Evolutionary conservation across 2,797 vertebrate species (phyloP).

Genomic region (Graptemys geographica): DNA sequence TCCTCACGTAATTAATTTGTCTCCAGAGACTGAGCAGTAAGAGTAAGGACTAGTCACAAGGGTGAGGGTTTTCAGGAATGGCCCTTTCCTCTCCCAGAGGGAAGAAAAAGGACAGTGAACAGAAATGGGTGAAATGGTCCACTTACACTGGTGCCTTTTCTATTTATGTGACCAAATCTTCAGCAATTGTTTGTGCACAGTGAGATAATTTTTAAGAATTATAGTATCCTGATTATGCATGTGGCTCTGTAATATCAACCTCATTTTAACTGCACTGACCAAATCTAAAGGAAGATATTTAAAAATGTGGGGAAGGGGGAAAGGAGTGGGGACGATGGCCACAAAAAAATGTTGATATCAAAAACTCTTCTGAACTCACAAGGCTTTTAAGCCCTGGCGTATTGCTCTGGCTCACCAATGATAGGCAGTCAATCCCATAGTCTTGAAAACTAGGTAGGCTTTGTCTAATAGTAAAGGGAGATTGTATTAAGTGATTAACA

Average conservation of each 20-base stretch:
- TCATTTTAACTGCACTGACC: background rate
- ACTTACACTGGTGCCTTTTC: conserved; percentile 41
- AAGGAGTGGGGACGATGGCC: background rate
- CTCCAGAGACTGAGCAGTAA: background rate
- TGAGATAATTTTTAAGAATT: background rate
- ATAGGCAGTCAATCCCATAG: background rate
- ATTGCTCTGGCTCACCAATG: conserved; percentile 11
- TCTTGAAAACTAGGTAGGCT: conserved; percentile 14
- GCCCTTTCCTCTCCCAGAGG: conserved; percentile 40
- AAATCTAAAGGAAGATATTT: background rate
- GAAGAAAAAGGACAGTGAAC: conserved; percentile 62
- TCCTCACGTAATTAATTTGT: background rate
- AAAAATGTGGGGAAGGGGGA: background rate
- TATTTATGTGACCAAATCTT: background rate
- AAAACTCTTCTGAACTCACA: background rate
- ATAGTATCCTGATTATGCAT: background rate
- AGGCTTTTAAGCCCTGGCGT: background rate
- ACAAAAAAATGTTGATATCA: background rate
- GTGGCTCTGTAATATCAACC: background rate
- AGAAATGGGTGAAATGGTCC: conserved; percentile 61
- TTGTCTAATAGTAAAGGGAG: background rate
- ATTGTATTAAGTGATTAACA: background rate
- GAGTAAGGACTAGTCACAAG: background rate
- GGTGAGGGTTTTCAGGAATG: conserved; percentile 26
- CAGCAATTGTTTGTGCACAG: background rate